These are phyloP conservation scores for Euplagia quadripunctaria DNA, from an alignment of 2,888 invertebrate genomes.

Conservation along the genomic window DNA sequence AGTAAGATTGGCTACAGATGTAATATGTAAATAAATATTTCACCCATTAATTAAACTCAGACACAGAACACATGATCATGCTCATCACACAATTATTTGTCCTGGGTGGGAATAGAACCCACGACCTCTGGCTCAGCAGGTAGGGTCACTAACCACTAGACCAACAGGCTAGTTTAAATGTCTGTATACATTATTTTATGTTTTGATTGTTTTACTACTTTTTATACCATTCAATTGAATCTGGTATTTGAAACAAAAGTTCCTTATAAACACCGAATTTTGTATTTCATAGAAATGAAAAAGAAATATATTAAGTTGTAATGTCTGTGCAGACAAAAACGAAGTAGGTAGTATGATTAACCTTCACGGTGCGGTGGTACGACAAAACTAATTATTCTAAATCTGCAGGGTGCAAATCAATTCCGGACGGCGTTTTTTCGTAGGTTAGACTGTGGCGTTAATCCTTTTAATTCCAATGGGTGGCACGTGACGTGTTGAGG, in stretches of 20 bases:
- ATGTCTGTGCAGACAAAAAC: conserved; percentile 1
- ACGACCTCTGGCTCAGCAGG: too few relatives aligned
- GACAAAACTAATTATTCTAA: conserved; percentile 5
- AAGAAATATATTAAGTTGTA: background rate
- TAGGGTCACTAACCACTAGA: too few relatives aligned
- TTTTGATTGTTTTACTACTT: background rate
- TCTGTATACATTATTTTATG: too few relatives aligned
- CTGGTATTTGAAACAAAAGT: background rate
- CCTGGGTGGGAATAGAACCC: too few relatives aligned
- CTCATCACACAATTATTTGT: too few relatives aligned
- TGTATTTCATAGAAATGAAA: background rate
- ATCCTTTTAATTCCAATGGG: conserved; percentile 1
- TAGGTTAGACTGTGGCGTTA: background rate
- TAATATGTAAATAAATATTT: too few relatives aligned
- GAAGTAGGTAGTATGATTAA: background rate
- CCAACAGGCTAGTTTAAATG: too few relatives aligned
- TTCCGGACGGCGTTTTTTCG: background rate
- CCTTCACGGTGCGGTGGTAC: conserved; percentile 10
- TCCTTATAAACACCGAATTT: background rate
- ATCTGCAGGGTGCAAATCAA: conserved; percentile 9
- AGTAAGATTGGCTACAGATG: too few relatives aligned
- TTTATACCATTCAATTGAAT: background rate
- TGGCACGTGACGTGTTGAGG: background rate
- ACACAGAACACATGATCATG: too few relatives aligned
- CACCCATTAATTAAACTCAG: too few relatives aligned